Evolutionary conservation across 2,888 invertebrate species (phyloP), one percentile per base, ranked within the genome.

Genomic region (Ganaspis brasiliensis): DNA sequence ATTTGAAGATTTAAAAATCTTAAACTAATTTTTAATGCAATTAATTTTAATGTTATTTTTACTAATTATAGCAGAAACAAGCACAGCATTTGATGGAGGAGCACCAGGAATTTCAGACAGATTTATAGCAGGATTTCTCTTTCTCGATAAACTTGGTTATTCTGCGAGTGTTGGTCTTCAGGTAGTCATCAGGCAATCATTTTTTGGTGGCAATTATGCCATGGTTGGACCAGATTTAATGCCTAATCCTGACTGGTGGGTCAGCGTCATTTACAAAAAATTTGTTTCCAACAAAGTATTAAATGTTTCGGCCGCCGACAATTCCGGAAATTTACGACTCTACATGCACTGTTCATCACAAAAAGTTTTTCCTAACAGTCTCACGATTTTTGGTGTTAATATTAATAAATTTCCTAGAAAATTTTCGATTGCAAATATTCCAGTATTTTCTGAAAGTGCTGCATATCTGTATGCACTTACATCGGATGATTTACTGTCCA

Each of bases 21-120:
- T n/a, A n/a, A n/a, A n/a, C n/a, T n/a, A n/a, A n/a, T n/a, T n/a
- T n/a, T n/a, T n/a, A n/a, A n/a, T n/a, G n/a, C n/a, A n/a, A 10
- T 10, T 8, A 9, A 52, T 19, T 52, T 31, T 52, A 52, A 52
- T 49, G 1, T 16, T 52, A 0, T 19, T n/a, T 40, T 12, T 40
- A 12, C 73, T 63, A 70, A 12, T 86, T 87, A 45, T 79, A 92
- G 94, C 94, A 67, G 96, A 97, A 91, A 96, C 96, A 0, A 94
- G 96, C 77, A 94, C 95, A 72, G 95, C 96, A 1, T 96, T 94
- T 91, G 96, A 96, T 26, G 95, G 96, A 14, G 96, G 96, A 9
- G 95, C 96, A 8, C 93, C 94, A 0, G 93, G 93, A 0, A 90
- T 96, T 2, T 96, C 96, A 0, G 93, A 96, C 88, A 92, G 93